Evolutionary conservation across 2,113 vertebrate genomes (phyloP).

Genomic region (Struthidea cinerea): DNA sequence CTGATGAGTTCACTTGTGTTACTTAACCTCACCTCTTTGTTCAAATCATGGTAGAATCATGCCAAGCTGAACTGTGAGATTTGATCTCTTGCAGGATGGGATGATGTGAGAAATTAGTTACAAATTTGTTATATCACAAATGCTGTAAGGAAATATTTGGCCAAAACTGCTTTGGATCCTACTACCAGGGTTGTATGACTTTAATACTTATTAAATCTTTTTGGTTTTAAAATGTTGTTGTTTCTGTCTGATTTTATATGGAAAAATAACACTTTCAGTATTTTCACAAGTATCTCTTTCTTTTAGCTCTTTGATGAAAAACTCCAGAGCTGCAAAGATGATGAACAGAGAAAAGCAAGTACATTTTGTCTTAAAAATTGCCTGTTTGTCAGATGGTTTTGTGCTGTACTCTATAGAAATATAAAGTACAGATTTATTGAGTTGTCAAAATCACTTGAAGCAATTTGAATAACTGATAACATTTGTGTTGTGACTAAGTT

Average conservation of each 20-base stretch:
- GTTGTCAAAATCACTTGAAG: background rate
- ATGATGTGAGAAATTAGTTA: background rate
- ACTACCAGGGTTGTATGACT: background rate
- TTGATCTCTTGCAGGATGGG: background rate
- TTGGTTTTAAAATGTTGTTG: background rate
- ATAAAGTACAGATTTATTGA: background rate
- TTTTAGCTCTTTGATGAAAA: constrained; percentile 97
- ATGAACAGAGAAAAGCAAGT: constrained; percentile 97
- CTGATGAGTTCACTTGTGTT: background rate
- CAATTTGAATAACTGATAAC: background rate
- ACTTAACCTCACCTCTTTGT: background rate
- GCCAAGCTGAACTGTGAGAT: background rate
- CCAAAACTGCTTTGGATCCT: background rate
- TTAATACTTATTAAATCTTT: background rate
- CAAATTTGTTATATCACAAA: background rate
- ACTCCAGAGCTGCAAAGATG: constrained; percentile 97
- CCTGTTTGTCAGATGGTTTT: background rate
- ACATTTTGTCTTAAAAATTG: constrained; percentile 40
- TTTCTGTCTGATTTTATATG: background rate
- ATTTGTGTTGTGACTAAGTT: background rate
- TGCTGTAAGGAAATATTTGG: background rate
- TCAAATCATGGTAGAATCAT: background rate
- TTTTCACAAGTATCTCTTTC: constrained; percentile 23
- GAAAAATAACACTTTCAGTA: background rate
- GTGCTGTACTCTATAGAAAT: background rate